Base-by-base conservation (phyloP, 2,113 vertebrate genomes). In the Stictonetta naevosa region DNA sequence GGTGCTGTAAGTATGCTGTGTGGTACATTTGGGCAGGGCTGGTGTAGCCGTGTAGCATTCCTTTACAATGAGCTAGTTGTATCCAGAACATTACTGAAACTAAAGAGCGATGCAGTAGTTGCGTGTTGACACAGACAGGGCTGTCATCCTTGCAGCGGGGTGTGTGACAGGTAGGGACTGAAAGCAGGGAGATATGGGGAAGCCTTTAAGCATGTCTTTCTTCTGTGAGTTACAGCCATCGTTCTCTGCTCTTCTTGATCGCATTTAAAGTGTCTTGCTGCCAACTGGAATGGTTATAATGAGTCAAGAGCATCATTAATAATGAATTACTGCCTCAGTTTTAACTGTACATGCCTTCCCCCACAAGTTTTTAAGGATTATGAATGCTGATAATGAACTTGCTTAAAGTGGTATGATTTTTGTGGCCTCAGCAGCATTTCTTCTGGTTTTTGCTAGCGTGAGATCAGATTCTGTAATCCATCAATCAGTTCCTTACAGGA, bases 21-120 rank as follows among this genome's bases (percentile, higher is more conserved):
- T 90, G 40, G 34, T 66, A 36, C 2, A 2, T 63, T 34, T 48
- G 67, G 73, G 80, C 48, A 78, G 68, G 75, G 64, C 22, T 82
- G 10, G 5, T 26, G 83, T 56, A 26, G 83, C 60, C 0, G 0
- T 9, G 55, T 71, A 63, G 69, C 95, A 95, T 97, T 97, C 95
- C 94, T 95, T 72, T 78, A 18, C 50, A 20, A 0, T 93, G 96
- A 96, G 75, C 11, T 38, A 25, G 42, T 12, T 75, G 66, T 74
- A 36, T 20, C 28, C 59, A 48, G 81, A 20, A 60, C 13, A n/a
- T 64, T 89, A 46, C 9, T 85, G 66, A 68, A 90, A 63, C 34
- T 67, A 62, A 60, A 63, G 16, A 79, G 18, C 2, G 4, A 18
- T 38, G 42, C 31, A 62, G 46, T 33, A 56, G 75, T 82, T 74